Evolutionary conservation across 37 sponge, comb jelly and placozoan species (phyloP).

Genomic region (Crambe crambe): DNA sequence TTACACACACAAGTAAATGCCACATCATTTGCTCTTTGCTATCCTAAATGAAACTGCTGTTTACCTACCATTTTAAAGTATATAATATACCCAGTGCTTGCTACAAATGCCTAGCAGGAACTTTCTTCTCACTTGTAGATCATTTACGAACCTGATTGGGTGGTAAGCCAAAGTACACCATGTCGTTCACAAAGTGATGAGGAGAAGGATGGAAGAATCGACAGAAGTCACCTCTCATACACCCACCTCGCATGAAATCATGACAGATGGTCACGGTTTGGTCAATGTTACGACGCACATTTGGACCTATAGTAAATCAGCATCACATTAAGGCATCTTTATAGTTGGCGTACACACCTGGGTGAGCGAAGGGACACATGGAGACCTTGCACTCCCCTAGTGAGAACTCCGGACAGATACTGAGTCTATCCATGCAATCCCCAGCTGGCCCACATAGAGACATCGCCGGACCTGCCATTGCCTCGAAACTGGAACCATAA

Average conservation of each 20-base stretch:
- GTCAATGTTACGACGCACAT: slow-evolving; percentile 42
- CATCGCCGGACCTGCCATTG: background rate
- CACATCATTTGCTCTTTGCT: no score
- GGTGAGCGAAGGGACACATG: slow-evolving; percentile 73
- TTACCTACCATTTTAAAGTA: no score
- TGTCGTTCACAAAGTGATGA: background rate
- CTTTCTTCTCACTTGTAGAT: no score
- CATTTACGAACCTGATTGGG: no score
- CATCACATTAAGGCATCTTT: background rate
- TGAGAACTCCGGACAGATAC: slow-evolving; percentile 62
- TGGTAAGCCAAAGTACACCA: background rate
- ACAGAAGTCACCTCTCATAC: slow-evolving; percentile 46
- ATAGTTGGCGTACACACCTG: slow-evolving; percentile 30
- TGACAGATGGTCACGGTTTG: slow-evolving; percentile 54
- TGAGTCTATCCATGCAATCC: slow-evolving; percentile 31
- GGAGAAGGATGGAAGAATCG: slow-evolving; percentile 68
- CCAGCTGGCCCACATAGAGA: background rate
- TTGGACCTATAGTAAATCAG: slow-evolving; percentile 33
- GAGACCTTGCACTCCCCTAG: slow-evolving; percentile 41
- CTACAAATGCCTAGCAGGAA: no score
- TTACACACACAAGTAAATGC: no score
- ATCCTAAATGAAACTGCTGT: no score
- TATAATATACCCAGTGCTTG: no score
- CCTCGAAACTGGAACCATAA: background rate
- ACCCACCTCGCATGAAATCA: slow-evolving; percentile 45